Evolutionary conservation across 2,797 vertebrate species (phyloP), one percentile per base, ranked within the genome.

Genomic region (Spinus pinus): DNA sequence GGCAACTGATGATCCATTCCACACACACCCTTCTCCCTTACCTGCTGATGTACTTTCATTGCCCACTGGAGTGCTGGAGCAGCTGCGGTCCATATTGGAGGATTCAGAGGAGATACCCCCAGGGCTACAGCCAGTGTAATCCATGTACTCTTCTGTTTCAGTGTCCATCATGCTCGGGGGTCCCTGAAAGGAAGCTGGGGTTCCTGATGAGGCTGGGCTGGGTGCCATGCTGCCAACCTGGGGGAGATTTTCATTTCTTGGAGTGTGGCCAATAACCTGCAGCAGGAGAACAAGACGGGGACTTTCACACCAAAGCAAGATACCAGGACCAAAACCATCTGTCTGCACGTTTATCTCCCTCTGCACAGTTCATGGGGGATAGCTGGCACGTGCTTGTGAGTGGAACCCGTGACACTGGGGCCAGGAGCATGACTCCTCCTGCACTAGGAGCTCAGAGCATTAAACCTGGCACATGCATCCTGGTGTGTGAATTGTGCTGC

Each of bases 21-120:
- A 54, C 31, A 74, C 35, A 37, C 28, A 2, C 42, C 49, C 42
- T 17, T 30, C 31, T 50, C 14, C 31, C 97, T 98, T 97, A 99
- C 99, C 99, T 98, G 98, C 98, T 6, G 99, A 98, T 7, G 99
- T 99, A 93, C 99, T 98, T 74, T 99, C 99, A 5, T 99, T 99
- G 97, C 99, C 99, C 94, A 99, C 98, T 2, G 99, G 99, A 60
- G 99, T 99, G 98, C 99, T 99, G 98, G 99, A 99, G 98, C 99
- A 99, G 98, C 99, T 99, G 56, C 99, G 98, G 96, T 99, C 99
- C 98, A 99, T 99, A 94, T 98, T 99, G 93, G 99, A 99, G 9
- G 99, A 99, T 97, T 99, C 99, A 0, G 99, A 99, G 65, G 99
- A 99, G 80, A 99, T 97, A 5, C 99, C 99, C 16, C 99, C 97